Evolutionary conservation across 2,888 invertebrate genomes (phyloP).

Genomic region (Amaurobius ferox): DNA sequence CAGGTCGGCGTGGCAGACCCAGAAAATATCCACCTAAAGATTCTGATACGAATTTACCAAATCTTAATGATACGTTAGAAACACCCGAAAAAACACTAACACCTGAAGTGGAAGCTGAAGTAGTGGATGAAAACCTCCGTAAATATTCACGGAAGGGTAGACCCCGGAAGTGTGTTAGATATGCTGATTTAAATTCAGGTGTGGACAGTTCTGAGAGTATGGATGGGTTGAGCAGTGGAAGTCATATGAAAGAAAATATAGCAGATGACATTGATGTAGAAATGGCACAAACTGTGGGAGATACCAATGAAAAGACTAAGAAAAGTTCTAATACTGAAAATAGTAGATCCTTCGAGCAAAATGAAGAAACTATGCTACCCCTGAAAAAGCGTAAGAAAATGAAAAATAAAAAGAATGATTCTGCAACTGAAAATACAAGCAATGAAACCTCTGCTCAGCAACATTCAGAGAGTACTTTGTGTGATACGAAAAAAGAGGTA

Average conservation of each 20-base stretch:
- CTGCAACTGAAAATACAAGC: not conserved
- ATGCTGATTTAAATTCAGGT: constrained; percentile 31
- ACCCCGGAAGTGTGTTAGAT: constrained; percentile 26
- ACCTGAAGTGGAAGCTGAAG: not conserved
- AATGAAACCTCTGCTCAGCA: not conserved
- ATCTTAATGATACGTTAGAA: not conserved
- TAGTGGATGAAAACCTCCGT: not conserved
- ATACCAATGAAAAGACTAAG: not conserved
- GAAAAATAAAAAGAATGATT: not conserved
- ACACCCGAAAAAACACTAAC: not conserved
- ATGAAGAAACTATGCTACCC: constrained; percentile 24
- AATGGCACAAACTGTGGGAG: not conserved
- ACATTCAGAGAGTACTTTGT: too few species aligned
- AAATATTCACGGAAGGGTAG: constrained; percentile 41
- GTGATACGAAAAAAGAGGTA: too few species aligned
- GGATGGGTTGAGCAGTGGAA: not conserved
- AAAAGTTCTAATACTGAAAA: not conserved
- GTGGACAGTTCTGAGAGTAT: constrained; percentile 1
- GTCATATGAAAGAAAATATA: too few species aligned
- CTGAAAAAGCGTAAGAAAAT: constrained; percentile 25
- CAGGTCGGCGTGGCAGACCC: constrained; percentile 30
- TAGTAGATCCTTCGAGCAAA: not conserved
- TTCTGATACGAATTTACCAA: not conserved
- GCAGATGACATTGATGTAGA: not conserved
- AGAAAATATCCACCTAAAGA: constrained; percentile 26